Evolutionary conservation across 2,797 vertebrate species (phyloP).

Genomic region (Notolepis coatsorum): DNA sequence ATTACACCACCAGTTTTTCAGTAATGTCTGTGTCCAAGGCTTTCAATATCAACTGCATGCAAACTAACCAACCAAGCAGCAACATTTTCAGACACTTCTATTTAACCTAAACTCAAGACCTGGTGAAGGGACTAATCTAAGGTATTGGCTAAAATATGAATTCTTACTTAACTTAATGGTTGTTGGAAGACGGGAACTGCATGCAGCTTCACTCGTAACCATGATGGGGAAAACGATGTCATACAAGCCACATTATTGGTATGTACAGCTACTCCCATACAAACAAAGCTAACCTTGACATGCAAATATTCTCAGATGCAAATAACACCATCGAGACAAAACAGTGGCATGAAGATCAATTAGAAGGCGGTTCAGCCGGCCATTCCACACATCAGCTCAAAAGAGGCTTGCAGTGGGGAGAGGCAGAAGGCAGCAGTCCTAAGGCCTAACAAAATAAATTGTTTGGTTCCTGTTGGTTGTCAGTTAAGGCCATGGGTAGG

Average conservation of each 20-base stretch:
- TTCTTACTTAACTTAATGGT: conserved; percentile 26
- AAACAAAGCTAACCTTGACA: background rate
- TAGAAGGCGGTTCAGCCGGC: conserved; percentile 27
- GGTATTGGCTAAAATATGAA: background rate
- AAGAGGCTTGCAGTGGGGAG: conserved; percentile 27
- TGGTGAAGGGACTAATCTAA: background rate
- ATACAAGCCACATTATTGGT: conserved; percentile 23
- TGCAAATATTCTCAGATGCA: background rate
- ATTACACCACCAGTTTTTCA: conserved; percentile 1
- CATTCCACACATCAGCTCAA: conserved; percentile 35
- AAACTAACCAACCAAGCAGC: conserved; percentile 1
- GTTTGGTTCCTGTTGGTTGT: no score
- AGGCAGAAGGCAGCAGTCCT: conserved; percentile 7
- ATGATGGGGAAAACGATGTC: conserved; percentile 13
- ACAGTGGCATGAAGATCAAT: background rate
- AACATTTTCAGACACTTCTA: background rate
- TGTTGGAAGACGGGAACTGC: conserved; percentile 18
- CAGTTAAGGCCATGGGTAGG: no score
- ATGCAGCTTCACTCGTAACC: conserved; percentile 22
- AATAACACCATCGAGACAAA: background rate
- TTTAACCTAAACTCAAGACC: background rate
- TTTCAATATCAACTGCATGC: background rate
- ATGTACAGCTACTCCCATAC: no score
- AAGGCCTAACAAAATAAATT: no score
- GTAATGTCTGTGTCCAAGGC: background rate